These are phyloP conservation scores for Centrocercus urophasianus DNA, from an alignment of 2,113 vertebrate species.

Conservation along the genomic window DNA sequence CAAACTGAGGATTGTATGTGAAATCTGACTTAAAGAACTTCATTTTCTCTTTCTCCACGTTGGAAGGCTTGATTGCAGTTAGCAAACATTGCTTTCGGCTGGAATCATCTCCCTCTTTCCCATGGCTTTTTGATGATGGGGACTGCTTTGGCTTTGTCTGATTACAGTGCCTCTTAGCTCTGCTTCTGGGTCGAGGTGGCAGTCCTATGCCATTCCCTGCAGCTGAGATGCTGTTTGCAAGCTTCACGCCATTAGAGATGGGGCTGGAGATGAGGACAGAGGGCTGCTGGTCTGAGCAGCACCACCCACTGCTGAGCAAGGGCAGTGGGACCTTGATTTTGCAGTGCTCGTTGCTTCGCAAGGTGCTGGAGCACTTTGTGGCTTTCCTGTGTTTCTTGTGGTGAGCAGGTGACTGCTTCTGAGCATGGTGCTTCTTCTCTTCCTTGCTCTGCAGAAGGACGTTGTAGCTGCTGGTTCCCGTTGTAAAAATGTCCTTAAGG, in stretches of 20 bases:
- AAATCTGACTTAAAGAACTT: slow-evolving; percentile 90
- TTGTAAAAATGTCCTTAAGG: slow-evolving; percentile 87
- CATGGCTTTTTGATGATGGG: slow-evolving; percentile 60
- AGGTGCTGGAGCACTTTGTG: not conserved
- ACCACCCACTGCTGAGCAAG: slow-evolving; percentile 22
- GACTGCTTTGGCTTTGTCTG: slow-evolving; percentile 73
- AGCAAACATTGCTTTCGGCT: slow-evolving; percentile 87
- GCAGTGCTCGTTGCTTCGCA: slow-evolving; percentile 40
- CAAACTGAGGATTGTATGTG: slow-evolving; percentile 91
- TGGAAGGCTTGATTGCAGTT: slow-evolving; percentile 91
- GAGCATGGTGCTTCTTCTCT: slow-evolving; percentile 74
- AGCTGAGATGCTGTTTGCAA: slow-evolving; percentile 66
- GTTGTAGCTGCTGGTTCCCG: slow-evolving; percentile 87
- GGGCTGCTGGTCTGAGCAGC: slow-evolving; percentile 57
- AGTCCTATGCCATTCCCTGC: slow-evolving; percentile 72
- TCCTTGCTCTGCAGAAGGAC: slow-evolving; percentile 86
- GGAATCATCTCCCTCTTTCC: slow-evolving; percentile 74
- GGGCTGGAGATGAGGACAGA: slow-evolving; percentile 39
- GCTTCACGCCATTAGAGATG: slow-evolving; percentile 49
- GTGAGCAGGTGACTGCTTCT: slow-evolving; percentile 50
- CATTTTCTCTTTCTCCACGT: slow-evolving; percentile 89
- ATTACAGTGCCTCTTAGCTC: slow-evolving; percentile 40
- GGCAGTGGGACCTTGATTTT: slow-evolving; percentile 14
- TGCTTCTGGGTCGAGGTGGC: slow-evolving; percentile 60
- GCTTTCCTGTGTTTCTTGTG: slow-evolving; percentile 69